These are phyloP conservation scores for Isotomurus palustris DNA, from an alignment of 2,888 invertebrate species.

Conservation along the genomic window DNA sequence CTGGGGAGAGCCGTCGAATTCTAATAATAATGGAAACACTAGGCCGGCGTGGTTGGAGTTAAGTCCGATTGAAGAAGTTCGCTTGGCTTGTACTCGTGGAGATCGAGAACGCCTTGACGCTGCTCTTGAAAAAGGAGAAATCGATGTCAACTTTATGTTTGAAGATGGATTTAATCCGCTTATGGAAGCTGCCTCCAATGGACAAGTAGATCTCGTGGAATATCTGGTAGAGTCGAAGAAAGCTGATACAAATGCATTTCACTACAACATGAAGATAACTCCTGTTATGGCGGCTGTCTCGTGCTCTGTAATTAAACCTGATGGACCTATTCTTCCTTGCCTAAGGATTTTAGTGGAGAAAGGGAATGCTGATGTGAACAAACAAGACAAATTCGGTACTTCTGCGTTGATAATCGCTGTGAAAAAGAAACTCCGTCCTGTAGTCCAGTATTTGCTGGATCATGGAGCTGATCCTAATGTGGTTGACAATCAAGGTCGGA, in stretches of 20 bases:
- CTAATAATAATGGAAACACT: not conserved
- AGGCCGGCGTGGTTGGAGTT: not conserved
- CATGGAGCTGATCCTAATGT: slow-evolving; percentile 13
- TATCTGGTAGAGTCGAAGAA: slow-evolving; percentile 12
- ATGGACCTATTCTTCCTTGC: slow-evolving; percentile 7
- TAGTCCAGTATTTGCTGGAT: slow-evolving; percentile 5
- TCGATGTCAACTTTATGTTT: slow-evolving; percentile 6
- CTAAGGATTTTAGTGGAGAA: not conserved
- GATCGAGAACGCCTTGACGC: slow-evolving; percentile 14
- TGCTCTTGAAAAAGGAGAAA: not conserved
- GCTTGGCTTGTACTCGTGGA: slow-evolving; percentile 12
- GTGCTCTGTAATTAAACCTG: not conserved
- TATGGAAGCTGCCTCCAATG: slow-evolving; percentile 9
- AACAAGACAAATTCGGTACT: slow-evolving; percentile 4
- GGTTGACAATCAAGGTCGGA: slow-evolving; percentile 4
- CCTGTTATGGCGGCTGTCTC: slow-evolving; percentile 9
- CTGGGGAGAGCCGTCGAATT: not conserved
- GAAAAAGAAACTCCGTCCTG: not conserved
- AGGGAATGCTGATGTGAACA: slow-evolving; percentile 5
- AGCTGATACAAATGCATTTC: slow-evolving; percentile 8
- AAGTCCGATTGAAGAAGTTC: slow-evolving; percentile 1
- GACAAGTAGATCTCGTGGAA: slow-evolving; percentile 7
- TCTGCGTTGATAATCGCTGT: slow-evolving; percentile 14
- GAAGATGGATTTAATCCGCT: slow-evolving; percentile 10
- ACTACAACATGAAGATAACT: slow-evolving; percentile 2